Base-by-base conservation (phyloP, 1,140 invertebrate genomes). In the Yoshiicerus persimilis region DNA sequence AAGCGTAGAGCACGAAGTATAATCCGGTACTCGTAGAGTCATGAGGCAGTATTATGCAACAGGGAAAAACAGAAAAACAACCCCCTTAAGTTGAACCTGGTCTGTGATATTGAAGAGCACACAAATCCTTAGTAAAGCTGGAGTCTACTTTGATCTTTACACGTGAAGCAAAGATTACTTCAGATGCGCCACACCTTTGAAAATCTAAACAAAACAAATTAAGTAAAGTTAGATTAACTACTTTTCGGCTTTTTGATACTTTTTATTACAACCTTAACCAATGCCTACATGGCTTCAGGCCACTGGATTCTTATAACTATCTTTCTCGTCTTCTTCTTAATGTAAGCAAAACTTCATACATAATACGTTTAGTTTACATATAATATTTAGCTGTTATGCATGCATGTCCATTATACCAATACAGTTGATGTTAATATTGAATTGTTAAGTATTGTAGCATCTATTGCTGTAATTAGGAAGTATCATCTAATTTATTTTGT, bases 171-270 rank as follows among this genome's bases (percentile, higher is more conserved):
- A 34, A n/a, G 32, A 34, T 38, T n/a, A 32, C 2, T n/a, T 38
- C 32, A 34, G n/a, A 38, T 80, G 75, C 75, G 75, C 75, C 75
- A 80, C 75, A 80, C 75, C 75, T 80, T 80, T 80, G 75, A 80
- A 80, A 36, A n/a, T 38, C 20, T 36, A 25, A 80, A 4, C 25
- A 25, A 1, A 27, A 16, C 8, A 70, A 70, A 30, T 30, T 70
- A 6, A 32, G 30, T 32, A 56, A 56, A 56, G 8, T 56, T 47
- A n/a, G n/a, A n/a, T n/a, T n/a, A n/a, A n/a, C n/a, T n/a, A n/a
- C n/a, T n/a, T n/a, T n/a, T n/a, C n/a, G n/a, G n/a, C n/a, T n/a
- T n/a, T n/a, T n/a, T n/a, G n/a, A n/a, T n/a, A n/a, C n/a, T n/a
- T n/a, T n/a, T n/a, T n/a, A n/a, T n/a, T n/a, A n/a, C n/a, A n/a